These are phyloP conservation scores for Apantesis nais DNA, from an alignment of 2,888 invertebrate genomes.

Conservation along the genomic window DNA sequence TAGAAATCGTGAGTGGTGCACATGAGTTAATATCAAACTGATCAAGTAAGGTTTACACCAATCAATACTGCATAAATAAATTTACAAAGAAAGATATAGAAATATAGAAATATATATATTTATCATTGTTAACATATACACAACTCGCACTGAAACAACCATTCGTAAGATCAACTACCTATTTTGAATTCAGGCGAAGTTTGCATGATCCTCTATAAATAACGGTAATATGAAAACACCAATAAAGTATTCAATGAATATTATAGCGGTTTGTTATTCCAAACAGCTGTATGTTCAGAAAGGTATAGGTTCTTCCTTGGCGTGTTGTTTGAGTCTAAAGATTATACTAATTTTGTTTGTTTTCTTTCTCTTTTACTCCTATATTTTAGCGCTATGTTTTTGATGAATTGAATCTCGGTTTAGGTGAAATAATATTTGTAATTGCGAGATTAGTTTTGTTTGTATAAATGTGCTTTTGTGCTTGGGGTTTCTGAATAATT, in stretches of 20 bases:
- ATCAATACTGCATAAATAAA: no score
- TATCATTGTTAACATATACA: not conserved
- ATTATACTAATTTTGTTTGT: constrained; percentile 30
- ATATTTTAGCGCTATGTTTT: constrained; percentile 9
- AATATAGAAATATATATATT: no score
- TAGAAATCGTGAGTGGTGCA: no score
- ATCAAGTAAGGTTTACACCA: no score
- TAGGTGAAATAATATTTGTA: constrained; percentile 14
- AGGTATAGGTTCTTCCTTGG: constrained; percentile 18
- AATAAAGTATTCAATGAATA: constrained; percentile 19
- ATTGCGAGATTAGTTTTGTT: constrained; percentile 7
- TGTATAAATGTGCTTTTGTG: constrained; percentile 8
- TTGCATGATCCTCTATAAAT: constrained; percentile 8
- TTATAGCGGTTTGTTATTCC: constrained; percentile 20
- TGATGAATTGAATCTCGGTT: constrained; percentile 23
- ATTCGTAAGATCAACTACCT: not conserved
- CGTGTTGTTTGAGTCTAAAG: constrained; percentile 23
- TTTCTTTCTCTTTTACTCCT: constrained; percentile 15
- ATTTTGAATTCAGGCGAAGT: not conserved
- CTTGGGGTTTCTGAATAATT: not conserved
- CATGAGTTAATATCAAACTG: no score
- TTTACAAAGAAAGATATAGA: no score
- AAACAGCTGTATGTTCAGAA: constrained; percentile 14
- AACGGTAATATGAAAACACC: constrained; percentile 14
- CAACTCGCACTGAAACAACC: not conserved